Evolutionary conservation across 2,797 vertebrate genomes (phyloP), one percentile per base, ranked within the genome.

Genomic region (Propithecus deckenii): DNA sequence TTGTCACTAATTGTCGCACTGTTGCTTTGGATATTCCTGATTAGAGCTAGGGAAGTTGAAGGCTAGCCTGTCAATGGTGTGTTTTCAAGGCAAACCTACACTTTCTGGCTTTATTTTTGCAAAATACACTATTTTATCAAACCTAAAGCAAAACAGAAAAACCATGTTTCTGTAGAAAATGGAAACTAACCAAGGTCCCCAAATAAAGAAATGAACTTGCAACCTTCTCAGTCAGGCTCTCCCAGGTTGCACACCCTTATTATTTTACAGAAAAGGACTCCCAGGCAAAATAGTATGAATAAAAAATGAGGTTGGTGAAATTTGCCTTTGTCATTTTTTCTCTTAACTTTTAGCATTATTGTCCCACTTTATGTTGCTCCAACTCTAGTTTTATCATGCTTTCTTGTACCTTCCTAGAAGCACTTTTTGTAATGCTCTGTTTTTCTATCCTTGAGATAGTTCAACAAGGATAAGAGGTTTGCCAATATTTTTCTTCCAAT

Each of bases 111-210:
- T 11, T 71, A 65, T 46, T 75, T 94, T 84, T 86, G n/a, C 14
- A 63, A 32, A 94, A 55, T 41, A 38, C 10, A 59, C 30, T 91
- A 93, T 89, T 91, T 91, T 85, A 74, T 87, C 10, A 84, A 89
- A 93, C 15, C 8, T 57, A 59, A 84, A 71, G 0, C 6, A 89
- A 95, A 88, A 83, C 8, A 43, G 38, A 84, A 25, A 63, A 43
- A 67, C 8, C 4, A 12, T 81, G 30, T 59, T 96, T 86, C 50
- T 74, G 81, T 6, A 48, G 52, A 86, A 80, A 89, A 89, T 78
- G 57, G 12, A 93, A 86, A 80, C 11, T 30, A 76, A 75, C 30
- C 25, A 76, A 83, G 13, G 1, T 83, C 25, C 63, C 15, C 52
- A 91, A 78, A 69, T 28, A 52, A n/a, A 79, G 4, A 25, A 85